Conservation (phyloP, 1,140 invertebrate species). For the Habropoda laboriosa region DNA sequence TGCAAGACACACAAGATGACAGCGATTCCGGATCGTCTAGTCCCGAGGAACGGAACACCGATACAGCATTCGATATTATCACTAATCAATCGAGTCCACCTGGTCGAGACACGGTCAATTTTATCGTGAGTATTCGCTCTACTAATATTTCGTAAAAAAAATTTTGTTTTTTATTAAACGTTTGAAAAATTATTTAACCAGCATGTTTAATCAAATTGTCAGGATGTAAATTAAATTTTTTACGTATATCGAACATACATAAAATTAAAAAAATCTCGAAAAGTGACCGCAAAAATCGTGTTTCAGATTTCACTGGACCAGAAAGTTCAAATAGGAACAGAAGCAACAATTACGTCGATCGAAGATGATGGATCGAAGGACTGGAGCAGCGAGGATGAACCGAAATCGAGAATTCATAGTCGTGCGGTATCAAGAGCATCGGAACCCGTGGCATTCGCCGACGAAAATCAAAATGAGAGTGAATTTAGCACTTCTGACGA, state of each 20-base stretch:
- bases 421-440: slow-evolving; percentile 17
- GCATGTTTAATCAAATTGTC: too few relatives aligned
- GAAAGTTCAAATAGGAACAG: not conserved
- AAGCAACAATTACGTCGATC: not conserved
- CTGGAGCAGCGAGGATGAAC: slow-evolving; percentile 59
- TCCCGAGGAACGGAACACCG: slow-evolving; percentile 41
- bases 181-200: not conserved
- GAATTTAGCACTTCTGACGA: slow-evolving; percentile 31
- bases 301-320: slow-evolving; percentile 47
- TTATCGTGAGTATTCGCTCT: slow-evolving; percentile 52
- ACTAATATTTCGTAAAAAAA: not conserved
- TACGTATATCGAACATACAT: too few relatives aligned
- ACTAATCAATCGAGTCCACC: slow-evolving; percentile 53
- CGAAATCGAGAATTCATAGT: not conserved
- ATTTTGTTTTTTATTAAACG: not conserved
- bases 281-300: too few relatives aligned
- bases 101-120: slow-evolving; percentile 53
- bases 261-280: not conserved
- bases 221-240: too few relatives aligned
- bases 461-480: slow-evolving; percentile 26
- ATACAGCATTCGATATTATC: slow-evolving; percentile 70
- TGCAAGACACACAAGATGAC: slow-evolving; percentile 33
- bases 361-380: slow-evolving; percentile 49
- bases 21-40: slow-evolving; percentile 60
- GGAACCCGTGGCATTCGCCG: not conserved